Conservation (phyloP, 2,888 invertebrate genomes). For the Lithosia quadra region DNA sequence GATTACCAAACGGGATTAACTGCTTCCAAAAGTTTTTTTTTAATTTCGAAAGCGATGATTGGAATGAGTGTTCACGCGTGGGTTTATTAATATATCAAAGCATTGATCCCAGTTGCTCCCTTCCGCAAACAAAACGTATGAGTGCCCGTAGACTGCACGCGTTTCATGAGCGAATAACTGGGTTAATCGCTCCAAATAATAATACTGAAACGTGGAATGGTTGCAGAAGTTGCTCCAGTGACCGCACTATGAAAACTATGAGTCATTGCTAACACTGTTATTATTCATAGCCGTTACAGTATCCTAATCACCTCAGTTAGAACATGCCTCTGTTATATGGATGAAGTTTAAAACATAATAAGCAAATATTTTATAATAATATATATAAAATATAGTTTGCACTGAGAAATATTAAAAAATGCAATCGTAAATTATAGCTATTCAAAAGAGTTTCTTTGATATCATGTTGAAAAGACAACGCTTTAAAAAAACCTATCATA, state of each 20-base stretch:
- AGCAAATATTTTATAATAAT: too few species aligned
- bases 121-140: conserved; percentile 68
- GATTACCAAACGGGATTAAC: not conserved
- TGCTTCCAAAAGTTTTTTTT: not conserved
- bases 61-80: not conserved
- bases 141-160: conserved; percentile 57
- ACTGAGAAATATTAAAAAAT: not conserved
- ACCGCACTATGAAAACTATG: conserved; percentile 62
- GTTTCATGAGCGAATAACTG: conserved; percentile 67
- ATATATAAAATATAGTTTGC: not conserved
- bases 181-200: conserved; percentile 77
- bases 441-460: too few species aligned
- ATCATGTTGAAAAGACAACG: too few species aligned
- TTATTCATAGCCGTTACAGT: conserved; percentile 37
- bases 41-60: not conserved
- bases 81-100: conserved; percentile 3
- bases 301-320: conserved; percentile 2
- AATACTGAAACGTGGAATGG: conserved; percentile 63
- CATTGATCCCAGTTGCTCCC: conserved; percentile 35
- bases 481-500: too few species aligned
- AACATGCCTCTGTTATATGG: not conserved
- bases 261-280: conserved; percentile 69
- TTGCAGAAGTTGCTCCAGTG: conserved; percentile 65
- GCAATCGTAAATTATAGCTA: too few species aligned
- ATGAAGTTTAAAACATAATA: not conserved